Evolutionary conservation across 2,888 invertebrate species (phyloP), one percentile per base, ranked within the genome.

Genomic region (Rosalia funebris): DNA sequence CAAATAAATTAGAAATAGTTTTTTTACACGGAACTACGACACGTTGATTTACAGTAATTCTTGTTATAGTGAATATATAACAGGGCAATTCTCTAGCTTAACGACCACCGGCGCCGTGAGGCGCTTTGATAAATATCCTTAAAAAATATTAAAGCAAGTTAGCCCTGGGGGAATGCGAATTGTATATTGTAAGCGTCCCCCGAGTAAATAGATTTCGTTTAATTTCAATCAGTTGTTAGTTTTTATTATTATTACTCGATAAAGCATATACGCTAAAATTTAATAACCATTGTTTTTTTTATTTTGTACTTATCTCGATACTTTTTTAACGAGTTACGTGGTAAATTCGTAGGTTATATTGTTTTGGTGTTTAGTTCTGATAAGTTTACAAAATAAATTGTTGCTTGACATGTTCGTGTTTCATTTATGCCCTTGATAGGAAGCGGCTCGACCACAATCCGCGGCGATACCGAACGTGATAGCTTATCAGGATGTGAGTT

Each of bases 31-130:
- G 52, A 54, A 62, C 57, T 60, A 55, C 42, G 70, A 70, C 72
- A 70, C 71, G 69, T 73, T 70, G 65, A 66, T 66, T 64, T 66
- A 53, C 53, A 25, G 45, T 41, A 61, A 42, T 16, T 42, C 48
- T 47, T 57, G 57, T 57, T 57, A 48, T 48, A 42, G 56, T 57
- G 63, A 64, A 63, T 64, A 64, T 74, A 74, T 72, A 77, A 77
- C 78, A 79, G 78, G 80, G 79, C 81, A 81, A 80, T 81, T 81
- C 80, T 80, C 80, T 79, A 72, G 71, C 76, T 77, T 78, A 71
- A 69, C 78, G 71, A 72, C 70, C 65, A 63, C 45, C 60, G 36
- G 54, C 46, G 25, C 25, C 12, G 42, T 48, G 44, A n/a, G n/a
- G 60, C 63, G 58, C 57, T 47, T 53, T 16, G 52, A 60, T 52